phyloP scores from a whole-genome alignment of 2,888 invertebrate genomes.

The Melipona bicolor region DNA sequence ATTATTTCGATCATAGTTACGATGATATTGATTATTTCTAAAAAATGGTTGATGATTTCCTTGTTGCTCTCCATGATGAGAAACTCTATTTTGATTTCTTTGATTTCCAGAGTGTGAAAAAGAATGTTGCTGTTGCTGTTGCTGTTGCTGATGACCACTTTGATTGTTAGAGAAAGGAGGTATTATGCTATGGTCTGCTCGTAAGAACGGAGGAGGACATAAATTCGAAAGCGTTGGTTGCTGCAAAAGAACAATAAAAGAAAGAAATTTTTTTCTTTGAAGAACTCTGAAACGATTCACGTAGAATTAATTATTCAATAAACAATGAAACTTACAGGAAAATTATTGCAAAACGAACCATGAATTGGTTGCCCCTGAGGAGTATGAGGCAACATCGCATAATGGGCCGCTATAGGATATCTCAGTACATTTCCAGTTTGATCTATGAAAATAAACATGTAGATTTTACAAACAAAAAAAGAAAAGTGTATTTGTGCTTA shows the following conservation, averaged over 20 bases:
- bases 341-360: constrained; percentile 77
- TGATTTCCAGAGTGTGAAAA: constrained; percentile 77
- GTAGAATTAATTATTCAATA: background rate
- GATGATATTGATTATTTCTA: constrained; percentile 80
- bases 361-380: constrained; percentile 79
- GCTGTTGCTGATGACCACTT: constrained; percentile 74
- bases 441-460: constrained; percentile 41
- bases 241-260: constrained; percentile 73
- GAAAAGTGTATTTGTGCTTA: background rate
- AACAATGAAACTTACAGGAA: constrained; percentile 75
- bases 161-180: constrained; percentile 74
- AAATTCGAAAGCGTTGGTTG: constrained; percentile 80
- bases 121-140: constrained; percentile 82
- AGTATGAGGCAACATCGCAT: constrained; percentile 76
- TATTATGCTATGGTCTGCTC: constrained; percentile 80
- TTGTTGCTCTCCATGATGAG: constrained; percentile 79
- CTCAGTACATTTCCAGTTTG: constrained; percentile 76
- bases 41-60: constrained; percentile 80
- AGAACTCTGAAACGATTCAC: background rate
- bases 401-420: constrained; percentile 79
- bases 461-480: background rate
- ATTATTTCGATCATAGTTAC: constrained; percentile 77
- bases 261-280: too few species aligned
- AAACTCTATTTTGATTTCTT: constrained; percentile 77
- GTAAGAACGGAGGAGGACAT: constrained; percentile 82